A percentile compares a stretch with the other conserved stretches of the same genome.
phyloP scores from a whole-genome alignment of 2,888 invertebrate genomes.

The Phlogophora meticulosa region DNA sequence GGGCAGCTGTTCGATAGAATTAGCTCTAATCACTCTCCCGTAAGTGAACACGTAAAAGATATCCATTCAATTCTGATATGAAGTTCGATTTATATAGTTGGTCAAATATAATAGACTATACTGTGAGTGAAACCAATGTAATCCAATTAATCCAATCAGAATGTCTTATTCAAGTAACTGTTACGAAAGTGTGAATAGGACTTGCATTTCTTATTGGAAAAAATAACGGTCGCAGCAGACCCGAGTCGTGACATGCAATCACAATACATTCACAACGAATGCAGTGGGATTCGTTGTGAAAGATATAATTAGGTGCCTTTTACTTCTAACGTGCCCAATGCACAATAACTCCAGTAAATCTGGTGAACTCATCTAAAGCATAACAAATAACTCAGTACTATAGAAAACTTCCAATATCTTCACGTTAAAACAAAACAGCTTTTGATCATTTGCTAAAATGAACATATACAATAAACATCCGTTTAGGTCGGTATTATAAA shows the following conservation, averaged over 20 bases:
- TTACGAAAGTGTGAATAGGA: not conserved
- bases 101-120: no score
- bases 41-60: no score
- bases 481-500: not conserved
- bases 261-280: not conserved
- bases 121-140: no score
- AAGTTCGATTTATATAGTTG: no score
- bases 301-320: not conserved
- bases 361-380: slow-evolving; percentile 14
- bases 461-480: not conserved
- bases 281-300: not conserved
- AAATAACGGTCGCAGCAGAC: not conserved
- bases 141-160: no score
- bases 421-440: not conserved
- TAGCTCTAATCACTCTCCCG: no score
- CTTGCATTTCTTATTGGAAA: not conserved
- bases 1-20: no score
- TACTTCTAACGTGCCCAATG: slow-evolving; percentile 6
- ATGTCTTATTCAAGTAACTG: no score
- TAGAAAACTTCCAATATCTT: not conserved
- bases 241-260: not conserved
- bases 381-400: slow-evolving; percentile 27
- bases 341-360: not conserved
- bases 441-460: not conserved
- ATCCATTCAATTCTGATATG: no score